These are phyloP conservation scores for Chondrilla cf. caribensis DNA, from an alignment of 37 sponge, comb jelly and placozoan species.

Conservation along the genomic window DNA sequence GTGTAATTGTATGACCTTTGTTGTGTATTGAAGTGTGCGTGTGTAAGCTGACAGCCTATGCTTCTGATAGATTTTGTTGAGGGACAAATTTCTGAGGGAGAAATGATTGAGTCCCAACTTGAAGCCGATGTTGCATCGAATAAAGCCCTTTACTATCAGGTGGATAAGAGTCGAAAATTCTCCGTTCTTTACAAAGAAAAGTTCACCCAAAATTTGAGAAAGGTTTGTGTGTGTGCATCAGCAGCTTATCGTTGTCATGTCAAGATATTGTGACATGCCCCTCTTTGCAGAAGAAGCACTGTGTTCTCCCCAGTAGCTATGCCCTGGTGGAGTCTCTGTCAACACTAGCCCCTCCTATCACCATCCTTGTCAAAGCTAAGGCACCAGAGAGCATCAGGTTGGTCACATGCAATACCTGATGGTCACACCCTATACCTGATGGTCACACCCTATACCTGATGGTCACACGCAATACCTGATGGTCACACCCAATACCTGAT, in stretches of 20 bases:
- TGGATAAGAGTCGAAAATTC: background rate
- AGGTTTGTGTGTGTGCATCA: background rate
- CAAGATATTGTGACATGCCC: background rate
- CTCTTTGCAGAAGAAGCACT: conserved; percentile 7
- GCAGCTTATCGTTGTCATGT: too few species aligned
- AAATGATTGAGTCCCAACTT: background rate
- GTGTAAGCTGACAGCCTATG: too few species aligned
- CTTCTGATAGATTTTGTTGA: background rate
- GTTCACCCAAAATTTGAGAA: background rate
- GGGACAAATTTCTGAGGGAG: background rate
- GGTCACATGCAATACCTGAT: background rate
- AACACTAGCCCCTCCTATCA: conserved; percentile 9
- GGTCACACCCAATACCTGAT: too few species aligned
- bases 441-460: too few species aligned
- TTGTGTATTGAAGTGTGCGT: too few species aligned
- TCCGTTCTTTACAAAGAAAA: background rate
- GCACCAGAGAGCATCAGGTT: conserved; percentile 73
- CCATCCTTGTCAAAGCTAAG: conserved; percentile 64
- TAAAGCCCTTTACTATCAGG: background rate
- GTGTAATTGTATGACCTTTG: too few species aligned
- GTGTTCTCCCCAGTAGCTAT: background rate
- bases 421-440: too few species aligned
- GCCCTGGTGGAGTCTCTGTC: background rate
- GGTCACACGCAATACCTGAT: too few species aligned
- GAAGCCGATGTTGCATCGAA: background rate